Base-by-base conservation (phyloP, 2,888 invertebrate genomes). In the Corbicula japonica region DNA sequence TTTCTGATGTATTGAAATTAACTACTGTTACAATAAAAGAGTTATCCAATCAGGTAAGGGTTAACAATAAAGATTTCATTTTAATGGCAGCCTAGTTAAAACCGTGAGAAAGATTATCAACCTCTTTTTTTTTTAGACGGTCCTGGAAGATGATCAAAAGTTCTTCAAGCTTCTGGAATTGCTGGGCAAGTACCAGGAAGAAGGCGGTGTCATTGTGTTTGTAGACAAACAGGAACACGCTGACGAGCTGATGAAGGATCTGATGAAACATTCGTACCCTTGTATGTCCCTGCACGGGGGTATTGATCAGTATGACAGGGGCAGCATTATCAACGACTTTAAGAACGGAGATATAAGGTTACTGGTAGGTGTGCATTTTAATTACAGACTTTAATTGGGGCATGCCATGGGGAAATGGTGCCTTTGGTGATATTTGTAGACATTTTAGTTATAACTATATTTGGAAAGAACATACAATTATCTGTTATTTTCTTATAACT, bases 191-290 rank as follows among this genome's bases (percentile, higher is more conserved):
- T 99, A 97, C 94, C 97, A 97, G 89, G 96, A 98, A 91, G 95
- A 96, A 90, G 99, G 99, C 56, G 97, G 97, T 92, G 97, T 97
- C 61, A 97, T 99, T 86, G 97, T 99, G 35, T 99, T 99, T 93
- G 99, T 99, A 12, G 99, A 99, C 92, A 99, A 99, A 91, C 99
- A 99, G 94, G 99, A 99, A 93, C 97, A 98, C 91, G 99, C 99
- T 0, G 99, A 99, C 92, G 97, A 97, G 56, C 76, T 94, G 68
- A 93, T 93, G 92, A 98, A 98, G 91, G 98, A 99, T 90, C 95
- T 99, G 1, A 97, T 99, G 97, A 98, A 97, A 93, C 97, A 98
- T 0, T 97, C 98, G 0, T 99, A 99, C 93, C 96, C 97, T 18
- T 99, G 99, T 92, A 96, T 99, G 96, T 98, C 99, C 70, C 95